Base-by-base conservation (phyloP, 2,888 invertebrate genomes). In the Thecophora atra region DNA sequence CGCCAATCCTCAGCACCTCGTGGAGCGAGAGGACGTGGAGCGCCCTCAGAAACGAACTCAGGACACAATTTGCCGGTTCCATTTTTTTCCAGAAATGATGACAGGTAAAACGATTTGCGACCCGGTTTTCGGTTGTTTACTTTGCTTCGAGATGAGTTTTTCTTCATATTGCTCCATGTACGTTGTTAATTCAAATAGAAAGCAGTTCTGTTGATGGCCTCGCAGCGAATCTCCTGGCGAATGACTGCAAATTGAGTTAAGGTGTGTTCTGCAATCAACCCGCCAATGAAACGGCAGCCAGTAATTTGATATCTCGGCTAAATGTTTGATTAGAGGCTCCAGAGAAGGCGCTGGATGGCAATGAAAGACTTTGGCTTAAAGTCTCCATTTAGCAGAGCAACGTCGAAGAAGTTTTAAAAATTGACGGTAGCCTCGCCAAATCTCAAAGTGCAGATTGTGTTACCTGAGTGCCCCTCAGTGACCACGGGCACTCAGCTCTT, bases 141-240 rank as follows among this genome's bases (percentile, higher is more conserved):
- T 52, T 28, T n/a, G 66, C 26, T 6, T 19, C 30, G 66, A 66
- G 54, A 66, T 66, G 26, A 66, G 66, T 66, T 66, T 30, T 54
- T 52, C 28, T 30, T 52, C 54, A 24, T 8, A n/a, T 15, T 3
- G 19, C 8, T 44, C 42, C 19, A n/a, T 47, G 15, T 8, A 47
- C 47, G 28, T 52, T 28, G 30, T 30, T 52, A 66, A 66, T 66
- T 66, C 30, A 30, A 54, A 54, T 66, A 37, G 51, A 21, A 66
- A 54, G 51, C 51, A 28, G 15, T 26, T 66, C n/a, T 5, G n/a
- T 47, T 47, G n/a, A 37, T 37, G 37, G 37, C 37, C 37, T 8
- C 11, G 11, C 2, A 8, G 37, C 37, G 37, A n/a, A 44, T n/a
- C 51, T 65, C 51, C 65, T 26, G 47, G 15, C 26, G 65, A 47